A percentile compares a stretch with the other conserved stretches of the same genome.
Conservation (phyloP, 1,140 invertebrate species). For the Ostrea edulis region DNA sequence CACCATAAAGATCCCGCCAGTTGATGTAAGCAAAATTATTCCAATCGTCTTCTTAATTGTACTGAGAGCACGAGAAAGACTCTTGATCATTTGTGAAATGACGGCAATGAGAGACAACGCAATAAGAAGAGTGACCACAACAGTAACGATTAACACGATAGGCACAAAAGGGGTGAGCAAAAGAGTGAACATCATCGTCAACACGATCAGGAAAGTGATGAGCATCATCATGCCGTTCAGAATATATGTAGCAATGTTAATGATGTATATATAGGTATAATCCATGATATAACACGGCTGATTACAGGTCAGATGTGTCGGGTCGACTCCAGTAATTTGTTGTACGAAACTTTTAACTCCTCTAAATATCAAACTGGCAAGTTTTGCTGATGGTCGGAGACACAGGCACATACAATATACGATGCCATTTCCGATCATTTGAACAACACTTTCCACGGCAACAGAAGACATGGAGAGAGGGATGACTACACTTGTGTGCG, state of each 20-base stretch:
- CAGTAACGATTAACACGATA: neutral
- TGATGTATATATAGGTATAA: neutral
- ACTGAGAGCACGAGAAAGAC: neutral
- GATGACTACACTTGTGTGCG: constrained; percentile 2
- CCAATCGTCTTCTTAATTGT: neutral
- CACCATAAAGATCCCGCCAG: neutral
- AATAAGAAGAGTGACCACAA: neutral
- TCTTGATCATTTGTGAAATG: neutral
- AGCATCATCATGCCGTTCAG: neutral
- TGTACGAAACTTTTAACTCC: neutral
- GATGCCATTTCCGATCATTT: neutral
- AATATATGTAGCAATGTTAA: neutral
- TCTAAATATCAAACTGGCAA: neutral
- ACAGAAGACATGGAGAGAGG: neutral
- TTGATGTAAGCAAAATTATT: neutral
- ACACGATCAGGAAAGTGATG: neutral
- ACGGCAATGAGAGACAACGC: neutral
- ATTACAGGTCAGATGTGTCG: neutral
- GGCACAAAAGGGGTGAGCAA: neutral
- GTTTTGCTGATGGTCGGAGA: neutral
- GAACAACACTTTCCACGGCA: neutral
- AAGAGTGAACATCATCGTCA: neutral
- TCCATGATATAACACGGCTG: neutral
- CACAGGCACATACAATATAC: neutral
- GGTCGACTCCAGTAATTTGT: neutral